Conservation (phyloP, 1,140 invertebrate species). For the Sycobia sp. region DNA sequence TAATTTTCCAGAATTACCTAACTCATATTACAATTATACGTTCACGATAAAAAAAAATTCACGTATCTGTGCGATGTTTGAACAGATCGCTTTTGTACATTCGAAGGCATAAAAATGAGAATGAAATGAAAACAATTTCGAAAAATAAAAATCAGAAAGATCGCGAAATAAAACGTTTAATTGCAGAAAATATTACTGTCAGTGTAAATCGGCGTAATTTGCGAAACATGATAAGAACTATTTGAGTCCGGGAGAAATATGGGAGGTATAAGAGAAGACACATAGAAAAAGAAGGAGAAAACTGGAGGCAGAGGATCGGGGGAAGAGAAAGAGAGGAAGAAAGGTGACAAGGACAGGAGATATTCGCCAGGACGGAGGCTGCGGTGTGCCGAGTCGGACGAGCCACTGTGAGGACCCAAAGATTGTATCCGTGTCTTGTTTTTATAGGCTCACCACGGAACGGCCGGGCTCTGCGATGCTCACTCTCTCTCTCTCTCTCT, state of each 20-base stretch:
- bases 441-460: constrained; percentile 58
- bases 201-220: constrained; percentile 27
- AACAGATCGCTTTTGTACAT: too few species aligned
- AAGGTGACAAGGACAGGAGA: constrained; percentile 42
- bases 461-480: constrained; percentile 44
- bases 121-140: too few species aligned
- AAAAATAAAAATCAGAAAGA: too few species aligned
- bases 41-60: too few species aligned
- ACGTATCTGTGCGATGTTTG: too few species aligned
- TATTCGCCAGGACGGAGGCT: constrained; percentile 43
- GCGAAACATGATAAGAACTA: constrained; percentile 30
- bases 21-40: too few species aligned
- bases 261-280: not conserved
- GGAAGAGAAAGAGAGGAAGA: constrained; percentile 17
- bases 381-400: constrained; percentile 53
- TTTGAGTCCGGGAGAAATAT: constrained; percentile 22
- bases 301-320: too few species aligned
- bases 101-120: too few species aligned
- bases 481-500: constrained; percentile 1
- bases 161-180: too few species aligned
- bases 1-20: too few species aligned
- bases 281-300: not conserved
- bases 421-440: constrained; percentile 62
- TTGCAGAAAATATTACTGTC: constrained; percentile 18
- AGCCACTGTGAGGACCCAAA: constrained; percentile 59